Base-by-base conservation (phyloP, 2,888 invertebrate species). In the Drosophila recens region DNA sequence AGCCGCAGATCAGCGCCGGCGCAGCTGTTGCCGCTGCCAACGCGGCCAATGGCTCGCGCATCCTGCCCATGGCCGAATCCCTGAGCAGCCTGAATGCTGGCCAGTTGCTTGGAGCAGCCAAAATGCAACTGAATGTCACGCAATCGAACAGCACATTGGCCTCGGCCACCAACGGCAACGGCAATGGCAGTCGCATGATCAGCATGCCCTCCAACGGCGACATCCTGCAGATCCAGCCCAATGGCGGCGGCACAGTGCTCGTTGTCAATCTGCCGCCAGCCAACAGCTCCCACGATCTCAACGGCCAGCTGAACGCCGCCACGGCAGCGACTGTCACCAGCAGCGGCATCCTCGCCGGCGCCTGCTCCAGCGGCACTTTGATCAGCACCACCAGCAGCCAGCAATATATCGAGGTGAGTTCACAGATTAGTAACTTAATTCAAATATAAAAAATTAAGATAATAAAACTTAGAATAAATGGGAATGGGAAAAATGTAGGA, bases 181-280 rank as follows among this genome's bases (percentile, higher is more conserved):
- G 87, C 40, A 87, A 80, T 38, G 82, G 87, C 59, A 87, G 93
- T 11, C 93, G 93, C 67, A 90, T 94, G 90, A 94, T 90, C 87
- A 93, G 92, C 93, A 94, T 93, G 83, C 89, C 94, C 91, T 64
- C 94, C 92, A 91, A 90, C 52, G 92, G 93, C 8, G 94, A 95
- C 75, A 94, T 95, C 91, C 94, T 95, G 57, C 95, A 95, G 90
- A 93, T 96, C 54, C 94, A 95, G 52, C 91, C 91, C 9, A 90
- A 90, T 51, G 89, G 89, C 20, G 95, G 95, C 6, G 96, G 96
- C 3, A 95, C 97, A 0, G 96, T 97, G 36, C 93, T 97, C 40
- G 97, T 97, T 3, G 97, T 97, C 10, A 97, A 96, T 85, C 93
- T 97, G 66, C 97, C 97, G 8, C 96, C 97, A 0, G 94, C 95